Evolutionary conservation across 2,113 vertebrate genomes (phyloP), one percentile per base, ranked within the genome.

Genomic region (Chunga burmeisteri): DNA sequence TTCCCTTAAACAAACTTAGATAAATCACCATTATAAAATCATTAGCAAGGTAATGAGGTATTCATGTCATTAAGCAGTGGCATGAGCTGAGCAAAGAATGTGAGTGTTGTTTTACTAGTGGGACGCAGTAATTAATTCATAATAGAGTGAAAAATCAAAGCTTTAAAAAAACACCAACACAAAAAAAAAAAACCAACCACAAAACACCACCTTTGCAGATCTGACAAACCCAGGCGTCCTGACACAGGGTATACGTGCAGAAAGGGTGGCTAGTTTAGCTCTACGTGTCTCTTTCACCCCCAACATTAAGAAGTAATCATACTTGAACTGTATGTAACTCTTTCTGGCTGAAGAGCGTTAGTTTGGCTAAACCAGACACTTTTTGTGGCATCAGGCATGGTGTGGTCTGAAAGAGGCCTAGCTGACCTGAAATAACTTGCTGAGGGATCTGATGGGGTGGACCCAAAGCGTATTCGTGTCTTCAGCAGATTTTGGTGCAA

Each of bases 31-130:
- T 96, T 96, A 92, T 79, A 93, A 93, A 95, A 86, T 95, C 91
- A 73, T 97, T 94, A 96, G n/a, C 72, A 92, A 94, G 62, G 62
- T 94, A 96, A 96, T 92, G 90, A 96, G 85, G 56, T 97, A 75
- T 84, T 88, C 84, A 32, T 93, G 81, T 81, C 88, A 89, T 95
- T 95, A 95, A 93, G 83, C 90, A 85, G 79, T 71, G 83, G 88
- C 70, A 93, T 11, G 50, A 92, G 71, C 88, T 71, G 18, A 86
- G 75, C 50, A 84, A 73, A 86, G 88, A 86, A 58, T 30, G 10
- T 44, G 21, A 78, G 15, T 59, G 56, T 72, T 72, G 75, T 77
- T 95, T 77, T 95, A 79, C 85, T 94, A 79, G 75, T 61, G 63
- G 67, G 82, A 73, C 50, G n/a, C 61, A 62, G 86, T 92, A 94